A percentile compares a stretch with the other conserved stretches of the same genome.
Conservation (phyloP, 2,888 invertebrate genomes). For the Tachina fera region DNA sequence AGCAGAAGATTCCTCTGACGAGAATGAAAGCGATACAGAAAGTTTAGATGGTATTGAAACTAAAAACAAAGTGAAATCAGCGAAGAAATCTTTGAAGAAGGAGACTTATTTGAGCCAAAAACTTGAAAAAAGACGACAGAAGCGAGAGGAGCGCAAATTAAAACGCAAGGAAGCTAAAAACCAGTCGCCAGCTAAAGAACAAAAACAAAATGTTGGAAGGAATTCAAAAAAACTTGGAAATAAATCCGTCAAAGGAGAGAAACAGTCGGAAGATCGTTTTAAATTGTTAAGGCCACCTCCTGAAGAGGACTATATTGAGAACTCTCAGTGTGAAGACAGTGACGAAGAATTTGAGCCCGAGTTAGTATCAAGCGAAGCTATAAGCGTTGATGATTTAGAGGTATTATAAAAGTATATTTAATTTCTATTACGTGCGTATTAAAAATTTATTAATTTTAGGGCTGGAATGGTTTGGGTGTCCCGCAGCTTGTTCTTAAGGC, state of each 20-base stretch:
- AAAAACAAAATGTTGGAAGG: slow-evolving; percentile 47
- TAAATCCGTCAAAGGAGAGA: slow-evolving; percentile 28
- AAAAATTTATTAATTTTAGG: slow-evolving; percentile 76
- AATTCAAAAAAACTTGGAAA: slow-evolving; percentile 35
- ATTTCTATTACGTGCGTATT: not conserved
- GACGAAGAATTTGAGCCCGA: slow-evolving; percentile 70
- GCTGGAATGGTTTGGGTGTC: slow-evolving; percentile 88
- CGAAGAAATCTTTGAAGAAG: slow-evolving; percentile 74
- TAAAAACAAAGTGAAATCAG: not conserved
- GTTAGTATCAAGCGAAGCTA: slow-evolving; percentile 57
- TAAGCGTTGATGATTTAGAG: slow-evolving; percentile 73
- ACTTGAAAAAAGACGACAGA: slow-evolving; percentile 74
- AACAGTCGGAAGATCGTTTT: slow-evolving; percentile 75
- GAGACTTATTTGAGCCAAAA: slow-evolving; percentile 74
- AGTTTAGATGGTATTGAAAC: slow-evolving; percentile 32
- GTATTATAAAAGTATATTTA: slow-evolving; percentile 63
- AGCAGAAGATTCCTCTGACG: not conserved
- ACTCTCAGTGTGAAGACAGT: slow-evolving; percentile 70
- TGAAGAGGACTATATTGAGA: slow-evolving; percentile 68
- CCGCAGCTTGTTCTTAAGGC: slow-evolving; percentile 87
- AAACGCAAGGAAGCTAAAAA: slow-evolving; percentile 69
- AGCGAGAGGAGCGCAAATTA: slow-evolving; percentile 75
- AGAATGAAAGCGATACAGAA: slow-evolving; percentile 28
- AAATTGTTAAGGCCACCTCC: slow-evolving; percentile 77
- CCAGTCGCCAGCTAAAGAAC: slow-evolving; percentile 46